Evolutionary conservation across 2,888 invertebrate genomes (phyloP), one percentile per base, ranked within the genome.

Genomic region (Pyrgus malvae): DNA sequence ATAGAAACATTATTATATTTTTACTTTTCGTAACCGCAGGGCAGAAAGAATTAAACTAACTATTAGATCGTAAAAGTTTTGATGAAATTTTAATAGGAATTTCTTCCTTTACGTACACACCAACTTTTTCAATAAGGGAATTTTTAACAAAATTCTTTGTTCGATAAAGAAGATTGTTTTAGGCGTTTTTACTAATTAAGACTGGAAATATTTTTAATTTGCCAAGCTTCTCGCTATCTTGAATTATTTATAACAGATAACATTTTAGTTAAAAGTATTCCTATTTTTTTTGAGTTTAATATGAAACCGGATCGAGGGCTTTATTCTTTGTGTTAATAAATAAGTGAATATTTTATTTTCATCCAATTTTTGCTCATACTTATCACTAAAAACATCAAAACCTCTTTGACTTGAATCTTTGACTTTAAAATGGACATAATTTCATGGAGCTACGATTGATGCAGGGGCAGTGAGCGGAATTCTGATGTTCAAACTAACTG

Each of bases 401-500:
- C n/a, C n/a, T n/a, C n/a, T n/a, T n/a, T n/a, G n/a, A n/a, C n/a
- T n/a, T n/a, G n/a, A n/a, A n/a, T n/a, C n/a, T n/a, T n/a, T n/a
- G n/a, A n/a, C n/a, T n/a, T n/a, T n/a, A n/a, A n/a, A n/a, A n/a
- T n/a, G n/a, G n/a, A n/a, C n/a, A n/a, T n/a, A n/a, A n/a, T n/a
- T n/a, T n/a, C n/a, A n/a, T n/a, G n/a, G n/a, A n/a, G n/a, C n/a
- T n/a, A n/a, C n/a, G n/a, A n/a, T n/a, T n/a, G n/a, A n/a, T n/a
- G n/a, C n/a, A n/a, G n/a, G n/a, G n/a, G n/a, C n/a, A n/a, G n/a
- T n/a, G n/a, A n/a, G n/a, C n/a, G n/a, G n/a, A n/a, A n/a, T n/a
- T n/a, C n/a, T n/a, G n/a, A n/a, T n/a, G n/a, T 42, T 21, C 27
- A 35, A 70, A 72, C 72, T 74, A 73, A 77, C 65, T 61, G 65